A percentile compares a stretch with the other conserved stretches of the same genome.
Evolutionary conservation across 1,140 invertebrate genomes (phyloP).

Genomic region (Sweltsa coloradensis): DNA sequence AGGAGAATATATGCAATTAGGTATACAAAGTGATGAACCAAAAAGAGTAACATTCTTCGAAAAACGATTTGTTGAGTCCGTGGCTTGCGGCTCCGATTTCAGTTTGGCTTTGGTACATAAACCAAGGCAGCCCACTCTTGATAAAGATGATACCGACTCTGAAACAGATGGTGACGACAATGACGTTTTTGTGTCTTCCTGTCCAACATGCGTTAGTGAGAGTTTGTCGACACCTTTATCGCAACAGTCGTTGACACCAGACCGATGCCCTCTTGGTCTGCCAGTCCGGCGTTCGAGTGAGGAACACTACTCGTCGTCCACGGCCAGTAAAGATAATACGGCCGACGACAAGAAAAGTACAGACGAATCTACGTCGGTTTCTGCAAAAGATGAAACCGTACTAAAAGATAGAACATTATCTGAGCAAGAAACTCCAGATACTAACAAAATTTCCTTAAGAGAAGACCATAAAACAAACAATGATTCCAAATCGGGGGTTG

Average conservation of each 20-base stretch:
- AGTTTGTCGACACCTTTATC: conserved; percentile 32
- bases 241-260: conserved; percentile 28
- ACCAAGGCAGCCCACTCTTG: conserved; percentile 28
- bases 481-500: too few species aligned
- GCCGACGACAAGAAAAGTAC: conserved; percentile 19
- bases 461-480: conserved; percentile 26
- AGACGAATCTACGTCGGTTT: conserved; percentile 16
- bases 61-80: conserved; percentile 45
- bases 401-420: neutral
- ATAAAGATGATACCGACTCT: conserved; percentile 43
- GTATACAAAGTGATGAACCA: conserved; percentile 42
- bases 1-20: conserved; percentile 55
- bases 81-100: conserved; percentile 51
- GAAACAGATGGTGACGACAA: conserved; percentile 40
- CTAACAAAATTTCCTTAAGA: conserved; percentile 11
- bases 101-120: conserved; percentile 51
- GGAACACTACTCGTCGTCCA: conserved; percentile 27
- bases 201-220: conserved; percentile 34
- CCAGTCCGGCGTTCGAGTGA: conserved; percentile 25
- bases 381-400: conserved; percentile 18
- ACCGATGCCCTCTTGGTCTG: conserved; percentile 33
- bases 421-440: neutral
- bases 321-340: conserved; percentile 30
- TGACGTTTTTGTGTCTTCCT: conserved; percentile 49
- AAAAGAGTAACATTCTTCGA: conserved; percentile 54